phyloP scores from a whole-genome alignment of 2,113 vertebrate genomes.

The Mionectes macconnelli region DNA sequence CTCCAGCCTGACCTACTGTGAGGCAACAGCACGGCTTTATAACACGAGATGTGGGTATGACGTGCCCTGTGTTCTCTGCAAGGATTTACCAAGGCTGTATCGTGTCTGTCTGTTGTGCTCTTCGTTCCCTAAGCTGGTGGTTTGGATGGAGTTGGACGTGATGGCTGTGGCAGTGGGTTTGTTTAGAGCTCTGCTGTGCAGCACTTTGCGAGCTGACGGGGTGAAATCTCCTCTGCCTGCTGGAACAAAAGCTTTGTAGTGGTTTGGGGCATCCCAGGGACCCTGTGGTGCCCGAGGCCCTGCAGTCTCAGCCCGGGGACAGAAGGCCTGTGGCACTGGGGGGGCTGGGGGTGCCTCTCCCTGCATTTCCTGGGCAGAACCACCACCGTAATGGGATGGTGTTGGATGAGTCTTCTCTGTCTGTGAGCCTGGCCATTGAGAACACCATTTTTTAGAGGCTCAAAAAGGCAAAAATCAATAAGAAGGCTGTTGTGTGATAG shows the following conservation, averaged over 20 bases:
- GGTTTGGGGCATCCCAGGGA: not conserved
- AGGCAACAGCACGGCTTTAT: not conserved
- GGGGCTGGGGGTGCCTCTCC: not conserved
- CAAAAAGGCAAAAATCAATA: not conserved
- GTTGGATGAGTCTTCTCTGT: not conserved
- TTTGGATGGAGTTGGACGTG: accelerated
- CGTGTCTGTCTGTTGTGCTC: not conserved
- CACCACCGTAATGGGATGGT: not conserved
- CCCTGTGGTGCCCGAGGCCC: accelerated
- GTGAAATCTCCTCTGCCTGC: not conserved
- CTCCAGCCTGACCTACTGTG: not conserved
- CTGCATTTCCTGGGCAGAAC: accelerated
- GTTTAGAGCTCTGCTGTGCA: not conserved
- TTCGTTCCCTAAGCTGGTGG: not conserved
- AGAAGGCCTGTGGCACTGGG: not conserved
- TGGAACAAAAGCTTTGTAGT: not conserved
- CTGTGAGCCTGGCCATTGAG: not conserved
- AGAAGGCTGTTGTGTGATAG: not conserved
- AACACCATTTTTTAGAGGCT: not conserved
- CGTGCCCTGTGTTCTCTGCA: not conserved
- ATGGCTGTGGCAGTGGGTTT: accelerated
- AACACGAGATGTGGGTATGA: not conserved
- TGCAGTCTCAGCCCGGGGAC: not conserved
- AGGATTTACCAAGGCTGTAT: not conserved
- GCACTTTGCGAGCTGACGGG: not conserved